Evolutionary conservation across 2,113 vertebrate species (phyloP).

Genomic region (Chitala chitala): DNA sequence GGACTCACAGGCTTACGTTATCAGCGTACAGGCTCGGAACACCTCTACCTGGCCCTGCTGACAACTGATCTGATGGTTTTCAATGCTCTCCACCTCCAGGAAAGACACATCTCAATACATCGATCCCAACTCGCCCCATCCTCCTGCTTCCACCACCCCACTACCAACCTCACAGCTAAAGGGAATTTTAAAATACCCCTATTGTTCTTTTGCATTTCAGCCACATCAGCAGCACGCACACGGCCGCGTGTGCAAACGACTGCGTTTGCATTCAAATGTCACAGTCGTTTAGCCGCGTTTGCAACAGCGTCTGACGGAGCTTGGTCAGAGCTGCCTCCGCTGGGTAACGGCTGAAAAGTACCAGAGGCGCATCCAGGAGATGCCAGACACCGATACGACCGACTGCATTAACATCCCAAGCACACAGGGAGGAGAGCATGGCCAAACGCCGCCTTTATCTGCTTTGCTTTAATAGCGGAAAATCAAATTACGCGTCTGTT

Average conservation of each 20-base stretch:
- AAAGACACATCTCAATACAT: not conserved
- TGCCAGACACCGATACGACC: not conserved
- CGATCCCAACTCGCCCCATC: not conserved
- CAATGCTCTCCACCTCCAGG: not conserved
- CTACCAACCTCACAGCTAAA: not conserved
- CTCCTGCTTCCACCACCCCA: not conserved
- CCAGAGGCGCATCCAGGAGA: not conserved
- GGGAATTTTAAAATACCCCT: not conserved
- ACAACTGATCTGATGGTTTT: not conserved
- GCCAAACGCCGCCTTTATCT: not conserved
- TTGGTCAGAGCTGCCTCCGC: not conserved
- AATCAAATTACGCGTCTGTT: conserved; percentile 9
- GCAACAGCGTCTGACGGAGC: conserved; percentile 39
- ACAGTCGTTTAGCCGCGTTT: conserved; percentile 49
- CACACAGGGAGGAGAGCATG: not conserved
- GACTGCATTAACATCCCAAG: not conserved
- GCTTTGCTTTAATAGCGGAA: not conserved
- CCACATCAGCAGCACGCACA: not conserved
- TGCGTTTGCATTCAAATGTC: conserved; percentile 50
- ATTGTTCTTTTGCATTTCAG: not conserved
- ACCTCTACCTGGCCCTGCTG: not conserved
- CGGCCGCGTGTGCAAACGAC: conserved; percentile 30
- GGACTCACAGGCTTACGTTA: not conserved
- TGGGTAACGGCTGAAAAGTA: not conserved
- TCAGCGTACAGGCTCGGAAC: not conserved